Evolutionary conservation across 2,888 invertebrate species (phyloP).

Genomic region (Coelinius sp.): DNA sequence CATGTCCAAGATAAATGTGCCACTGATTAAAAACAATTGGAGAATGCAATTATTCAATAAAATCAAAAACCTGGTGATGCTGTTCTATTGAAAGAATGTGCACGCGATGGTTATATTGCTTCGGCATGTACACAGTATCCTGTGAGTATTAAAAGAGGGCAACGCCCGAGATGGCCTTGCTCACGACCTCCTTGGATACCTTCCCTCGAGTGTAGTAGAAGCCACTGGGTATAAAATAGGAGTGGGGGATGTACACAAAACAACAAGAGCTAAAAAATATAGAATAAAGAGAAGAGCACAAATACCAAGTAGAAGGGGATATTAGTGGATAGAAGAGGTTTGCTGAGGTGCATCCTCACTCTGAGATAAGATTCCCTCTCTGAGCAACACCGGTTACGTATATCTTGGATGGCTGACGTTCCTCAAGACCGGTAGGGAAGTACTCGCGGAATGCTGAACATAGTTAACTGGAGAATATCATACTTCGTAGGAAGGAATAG

Average conservation of each 20-base stretch:
- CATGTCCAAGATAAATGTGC: no score
- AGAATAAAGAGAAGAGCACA: slow-evolving; percentile 21
- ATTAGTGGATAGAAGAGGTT: neutral
- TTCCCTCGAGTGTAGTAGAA: slow-evolving; percentile 39
- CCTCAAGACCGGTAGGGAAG: slow-evolving; percentile 33
- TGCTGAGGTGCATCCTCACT: slow-evolving; percentile 19
- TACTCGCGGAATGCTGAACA: neutral
- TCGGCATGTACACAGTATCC: slow-evolving; percentile 26
- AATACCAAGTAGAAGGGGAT: neutral
- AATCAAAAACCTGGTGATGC: neutral
- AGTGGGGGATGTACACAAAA: neutral
- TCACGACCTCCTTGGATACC: slow-evolving; percentile 64
- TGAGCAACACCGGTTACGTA: slow-evolving; percentile 33
- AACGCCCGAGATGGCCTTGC: slow-evolving; percentile 69
- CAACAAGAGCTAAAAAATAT: neutral
- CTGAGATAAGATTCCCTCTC: slow-evolving; percentile 13
- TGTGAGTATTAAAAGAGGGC: slow-evolving; percentile 58
- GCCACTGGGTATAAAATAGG: neutral
- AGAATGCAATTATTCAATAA: neutral
- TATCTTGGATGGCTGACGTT: slow-evolving; percentile 18
- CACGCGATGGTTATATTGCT: slow-evolving; percentile 34
- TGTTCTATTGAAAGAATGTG: slow-evolving; percentile 37
- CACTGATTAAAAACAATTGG: no score
- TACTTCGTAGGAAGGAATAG: neutral
- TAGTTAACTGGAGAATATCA: neutral